phyloP scores from a whole-genome alignment of 2,113 vertebrate species.

The Mungos mungo region DNA sequence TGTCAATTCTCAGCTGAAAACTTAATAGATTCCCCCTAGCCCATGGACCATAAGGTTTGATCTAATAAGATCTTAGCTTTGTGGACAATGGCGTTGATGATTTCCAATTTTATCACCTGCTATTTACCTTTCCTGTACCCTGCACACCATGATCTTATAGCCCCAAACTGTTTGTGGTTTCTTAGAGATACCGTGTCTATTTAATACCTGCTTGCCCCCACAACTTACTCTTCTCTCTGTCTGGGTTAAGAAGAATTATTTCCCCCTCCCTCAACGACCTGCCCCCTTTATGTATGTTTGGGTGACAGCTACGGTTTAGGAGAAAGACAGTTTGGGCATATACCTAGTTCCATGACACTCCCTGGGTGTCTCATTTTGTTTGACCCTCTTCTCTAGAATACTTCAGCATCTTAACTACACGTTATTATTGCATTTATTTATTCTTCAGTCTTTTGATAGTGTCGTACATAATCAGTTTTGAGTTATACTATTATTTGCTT shows the following conservation, averaged over 20 bases:
- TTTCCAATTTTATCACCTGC: background rate
- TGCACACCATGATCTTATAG: background rate
- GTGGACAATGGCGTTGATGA: background rate
- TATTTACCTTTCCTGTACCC: background rate
- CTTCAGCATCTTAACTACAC: background rate
- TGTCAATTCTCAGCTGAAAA: background rate
- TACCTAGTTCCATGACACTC: no score
- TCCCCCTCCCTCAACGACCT: background rate
- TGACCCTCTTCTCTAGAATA: background rate
- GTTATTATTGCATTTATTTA: background rate
- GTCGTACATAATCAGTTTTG: background rate
- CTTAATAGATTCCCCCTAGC: no score
- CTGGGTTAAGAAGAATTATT: background rate
- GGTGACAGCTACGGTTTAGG: background rate
- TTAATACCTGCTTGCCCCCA: background rate
- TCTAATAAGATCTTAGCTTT: background rate
- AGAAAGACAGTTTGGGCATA: background rate
- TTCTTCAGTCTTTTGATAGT: background rate
- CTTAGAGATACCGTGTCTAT: background rate
- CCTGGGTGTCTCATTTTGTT: background rate
- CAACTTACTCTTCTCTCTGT: background rate
- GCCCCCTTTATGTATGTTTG: background rate
- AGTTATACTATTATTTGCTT: background rate
- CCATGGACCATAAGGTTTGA: background rate
- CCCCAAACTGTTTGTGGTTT: rapidly evolving